Base-by-base conservation (phyloP, 2,113 vertebrate species). In the Axis porcinus region DNA sequence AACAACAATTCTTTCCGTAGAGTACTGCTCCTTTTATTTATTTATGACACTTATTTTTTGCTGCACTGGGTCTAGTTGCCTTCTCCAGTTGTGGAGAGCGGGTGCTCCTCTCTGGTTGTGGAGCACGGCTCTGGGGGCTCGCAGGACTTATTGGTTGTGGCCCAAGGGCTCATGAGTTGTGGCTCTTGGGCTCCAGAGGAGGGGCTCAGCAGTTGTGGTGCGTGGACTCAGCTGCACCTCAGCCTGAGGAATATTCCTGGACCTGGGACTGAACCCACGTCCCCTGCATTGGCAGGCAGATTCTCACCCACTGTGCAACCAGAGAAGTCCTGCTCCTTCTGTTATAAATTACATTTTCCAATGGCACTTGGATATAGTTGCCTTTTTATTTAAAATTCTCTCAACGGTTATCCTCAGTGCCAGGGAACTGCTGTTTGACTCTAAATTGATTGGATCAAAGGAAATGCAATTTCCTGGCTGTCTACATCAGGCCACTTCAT, bases 381-480 rank as follows among this genome's bases (percentile, higher is more conserved):
- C 50, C 30, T 58, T 93, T 95, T 89, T 94, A 78, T 89, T 96
- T 83, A 93, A 95, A 97, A 93, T 86, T 94, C 78, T 94, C 36
- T 52, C 78, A 93, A 84, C 83, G 40, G 45, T 95, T 91, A 23
- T 94, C 23, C 17, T 86, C 36, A 33, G 82, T 52, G 33, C 82
- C 74, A 88, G 86, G 82, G 91, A 91, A 93, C 60, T 87, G 87
- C 58, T 54, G 36, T 67, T 95, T 95, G 76, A 79, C 85, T 86
- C 54, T 84, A 97, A 85, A 88, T 89, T 94, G 86, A 95, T 78
- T 64, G 43, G 54, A 91, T 89, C 90, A 94, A 81, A 86, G 91
- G 84, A 95, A 94, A 90, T 93, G 40, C 81, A 86, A 30, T 89
- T 95, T 91, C 83, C 86, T 94, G 67, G 67, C 83, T 85, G 78